A percentile compares a stretch with the other conserved stretches of the same genome.
phyloP scores from a whole-genome alignment of 2,888 invertebrate species.

The Apamea crenata region DNA sequence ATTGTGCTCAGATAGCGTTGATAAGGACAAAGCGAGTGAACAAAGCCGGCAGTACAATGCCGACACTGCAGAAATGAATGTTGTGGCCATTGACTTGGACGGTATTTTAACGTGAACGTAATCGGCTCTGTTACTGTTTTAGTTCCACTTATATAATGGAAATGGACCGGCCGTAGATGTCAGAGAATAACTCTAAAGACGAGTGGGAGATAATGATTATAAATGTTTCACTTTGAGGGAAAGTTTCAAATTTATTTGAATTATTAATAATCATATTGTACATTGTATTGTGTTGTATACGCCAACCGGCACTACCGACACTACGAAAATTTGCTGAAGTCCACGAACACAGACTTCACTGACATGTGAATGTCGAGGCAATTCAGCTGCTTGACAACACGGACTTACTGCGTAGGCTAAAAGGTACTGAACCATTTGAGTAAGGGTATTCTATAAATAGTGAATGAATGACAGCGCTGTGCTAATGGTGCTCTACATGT shows the following conservation, averaged over 20 bases:
- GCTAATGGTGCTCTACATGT: too few species aligned
- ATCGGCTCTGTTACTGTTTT: constrained; percentile 60
- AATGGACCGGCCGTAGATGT: neutral
- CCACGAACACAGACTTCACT: too few species aligned
- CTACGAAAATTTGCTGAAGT: too few species aligned
- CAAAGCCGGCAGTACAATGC: constrained; percentile 71
- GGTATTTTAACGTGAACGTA: constrained; percentile 61
- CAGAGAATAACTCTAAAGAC: neutral
- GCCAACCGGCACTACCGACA: too few species aligned
- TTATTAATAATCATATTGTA: neutral
- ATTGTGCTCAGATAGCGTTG: constrained; percentile 81
- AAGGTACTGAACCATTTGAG: too few species aligned
- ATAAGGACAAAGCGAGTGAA: constrained; percentile 77
- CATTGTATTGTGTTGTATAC: too few species aligned
- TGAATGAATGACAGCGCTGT: too few species aligned
- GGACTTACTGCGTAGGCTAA: too few species aligned
- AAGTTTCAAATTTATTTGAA: neutral
- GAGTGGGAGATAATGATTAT: neutral
- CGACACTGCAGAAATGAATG: constrained; percentile 61
- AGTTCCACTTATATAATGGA: constrained; percentile 25
- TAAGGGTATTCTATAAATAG: too few species aligned
- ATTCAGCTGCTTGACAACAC: too few species aligned
- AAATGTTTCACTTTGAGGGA: neutral
- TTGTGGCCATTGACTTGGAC: constrained; percentile 56
- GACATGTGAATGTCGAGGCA: too few species aligned